phyloP scores from a whole-genome alignment of 2,797 vertebrate species.

The Pangasius mekongensis region DNA sequence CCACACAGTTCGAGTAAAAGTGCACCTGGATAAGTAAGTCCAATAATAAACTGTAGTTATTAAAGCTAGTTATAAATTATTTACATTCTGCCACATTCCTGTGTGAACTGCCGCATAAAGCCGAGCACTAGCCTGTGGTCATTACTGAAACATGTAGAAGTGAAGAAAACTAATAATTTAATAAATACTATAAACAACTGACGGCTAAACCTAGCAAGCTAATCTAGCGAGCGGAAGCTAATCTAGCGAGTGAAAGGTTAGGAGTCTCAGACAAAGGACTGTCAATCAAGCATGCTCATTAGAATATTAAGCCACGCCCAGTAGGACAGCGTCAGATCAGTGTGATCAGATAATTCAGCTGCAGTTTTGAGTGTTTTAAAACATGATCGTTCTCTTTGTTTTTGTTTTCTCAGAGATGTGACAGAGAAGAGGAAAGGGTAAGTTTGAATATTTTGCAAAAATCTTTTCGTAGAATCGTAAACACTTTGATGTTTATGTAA shows the following conservation, averaged over 20 bases:
- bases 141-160: background rate
- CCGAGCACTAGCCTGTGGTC: background rate
- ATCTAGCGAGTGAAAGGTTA: background rate
- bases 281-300: background rate
- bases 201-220: background rate
- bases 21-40: slow-evolving; percentile 92
- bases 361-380: background rate
- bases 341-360: background rate
- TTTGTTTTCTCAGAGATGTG: slow-evolving; percentile 40
- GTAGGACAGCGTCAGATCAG: background rate
- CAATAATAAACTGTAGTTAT: background rate
- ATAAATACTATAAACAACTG: background rate
- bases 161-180: background rate
- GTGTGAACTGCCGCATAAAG: background rate
- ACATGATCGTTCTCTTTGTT: background rate
- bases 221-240: background rate
- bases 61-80: background rate
- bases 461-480: no score
- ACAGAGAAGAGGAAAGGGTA: slow-evolving; percentile 59
- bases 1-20: slow-evolving; percentile 95
- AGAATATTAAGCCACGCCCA: slow-evolving; percentile 7
- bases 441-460: background rate
- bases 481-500: background rate
- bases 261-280: background rate
- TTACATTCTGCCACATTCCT: background rate